Evolutionary conservation across 2,797 vertebrate species (phyloP), one percentile per base, ranked within the genome.

Genomic region (Psittacula echo): DNA sequence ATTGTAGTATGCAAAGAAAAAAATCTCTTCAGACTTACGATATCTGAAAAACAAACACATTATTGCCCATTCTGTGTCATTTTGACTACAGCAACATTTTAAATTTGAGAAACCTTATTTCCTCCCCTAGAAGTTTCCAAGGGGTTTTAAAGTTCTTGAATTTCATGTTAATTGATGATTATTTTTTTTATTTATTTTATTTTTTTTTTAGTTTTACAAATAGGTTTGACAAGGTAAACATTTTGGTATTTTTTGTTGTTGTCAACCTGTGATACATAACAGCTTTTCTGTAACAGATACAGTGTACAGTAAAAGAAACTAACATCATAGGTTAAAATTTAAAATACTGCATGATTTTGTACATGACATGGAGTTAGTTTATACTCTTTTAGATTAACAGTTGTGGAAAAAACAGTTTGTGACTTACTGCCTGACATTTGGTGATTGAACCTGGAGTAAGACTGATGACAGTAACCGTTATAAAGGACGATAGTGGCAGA

Each of bases 1-100:
- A 98, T 98, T 98, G 97, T 98, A 97, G 97, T 97, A 97, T 97
- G 97, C 95, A 96, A 97, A 34, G 34, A 34, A 98, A 97, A 97
- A 98, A 97, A 95, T 91, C 94, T 98, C 97, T 97, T 98, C 97
- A 97, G 97, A 97, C 94, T 96, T 97, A 96, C 90, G 97, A 91
- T 97, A 96, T 96, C 94, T 96, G 95, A 97, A 97, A 98, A 97
- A 97, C 96, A 98, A 98, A 98, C 97, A 98, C 89, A 95, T 97
- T 97, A 94, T 95, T 96, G 87, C 80, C 80, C 85, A 95, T 96
- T 97, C 88, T 97, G 62, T 97, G 95, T 97, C 94, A 95, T 95
- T 97, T 98, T 93, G 86, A 90, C 91, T 91, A 65, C 58, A 95
- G 77, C 74, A 95, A 96, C 81, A 95, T 94, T 96, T 94, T 48